phyloP scores from a whole-genome alignment of 2,797 vertebrate species.

The Caiman crocodilus region DNA sequence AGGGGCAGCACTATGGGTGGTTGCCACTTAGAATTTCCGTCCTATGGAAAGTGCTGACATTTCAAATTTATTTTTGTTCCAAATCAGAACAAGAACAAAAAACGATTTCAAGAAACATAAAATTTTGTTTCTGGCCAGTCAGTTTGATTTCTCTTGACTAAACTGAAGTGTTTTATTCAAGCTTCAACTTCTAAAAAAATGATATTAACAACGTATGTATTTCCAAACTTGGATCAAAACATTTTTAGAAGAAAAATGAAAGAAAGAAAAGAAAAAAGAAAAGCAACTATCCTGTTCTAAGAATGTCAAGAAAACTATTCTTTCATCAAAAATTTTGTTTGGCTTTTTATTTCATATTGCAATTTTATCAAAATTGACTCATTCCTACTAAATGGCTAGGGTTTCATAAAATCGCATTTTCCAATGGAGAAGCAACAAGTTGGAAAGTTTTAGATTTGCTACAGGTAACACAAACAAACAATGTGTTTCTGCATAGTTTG shows the following conservation, averaged over 20 bases:
- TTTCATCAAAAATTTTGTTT: too few relatives aligned
- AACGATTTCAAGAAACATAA: background rate
- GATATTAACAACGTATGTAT: background rate
- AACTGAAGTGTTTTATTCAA: background rate
- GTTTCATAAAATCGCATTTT: background rate
- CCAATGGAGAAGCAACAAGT: background rate
- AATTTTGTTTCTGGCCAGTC: background rate
- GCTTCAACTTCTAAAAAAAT: background rate
- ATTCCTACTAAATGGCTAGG: background rate
- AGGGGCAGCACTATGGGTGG: constrained; percentile 40
- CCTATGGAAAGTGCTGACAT: constrained; percentile 38
- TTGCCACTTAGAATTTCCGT: constrained; percentile 11
- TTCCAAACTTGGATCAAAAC: background rate
- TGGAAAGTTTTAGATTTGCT: rapidly evolving
- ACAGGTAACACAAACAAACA: background rate
- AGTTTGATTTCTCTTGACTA: background rate
- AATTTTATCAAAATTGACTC: background rate
- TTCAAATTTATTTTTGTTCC: constrained; percentile 46
- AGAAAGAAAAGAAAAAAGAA: background rate
- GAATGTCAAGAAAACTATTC: too few relatives aligned
- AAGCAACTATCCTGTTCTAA: too few relatives aligned
- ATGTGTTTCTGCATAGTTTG: background rate
- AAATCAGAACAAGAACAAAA: constrained; percentile 18
- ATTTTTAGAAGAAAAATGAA: background rate
- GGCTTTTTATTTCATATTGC: background rate